These are phyloP conservation scores for Hozukius guyotensis DNA, from an alignment of 2,797 vertebrate genomes.

Conservation along the genomic window DNA sequence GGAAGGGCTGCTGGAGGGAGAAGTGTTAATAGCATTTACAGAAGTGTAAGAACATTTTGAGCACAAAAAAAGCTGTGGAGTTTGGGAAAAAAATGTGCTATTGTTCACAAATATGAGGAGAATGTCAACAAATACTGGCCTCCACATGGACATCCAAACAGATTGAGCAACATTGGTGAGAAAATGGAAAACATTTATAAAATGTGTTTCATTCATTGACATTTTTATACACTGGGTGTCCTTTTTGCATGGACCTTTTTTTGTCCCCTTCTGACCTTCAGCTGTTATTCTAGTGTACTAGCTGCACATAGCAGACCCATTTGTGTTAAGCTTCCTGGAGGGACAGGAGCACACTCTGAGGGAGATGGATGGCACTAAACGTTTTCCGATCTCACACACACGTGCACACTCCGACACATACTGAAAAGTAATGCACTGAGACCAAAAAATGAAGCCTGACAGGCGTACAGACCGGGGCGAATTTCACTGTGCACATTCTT, in stretches of 20 bases:
- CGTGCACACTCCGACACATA: not conserved
- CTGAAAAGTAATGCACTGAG: conserved; percentile 3
- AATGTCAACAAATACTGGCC: not conserved
- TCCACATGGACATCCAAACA: not conserved
- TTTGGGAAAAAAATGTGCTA: not conserved
- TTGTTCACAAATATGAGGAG: not conserved
- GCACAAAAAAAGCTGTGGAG: not conserved
- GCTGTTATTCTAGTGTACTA: conserved; percentile 23
- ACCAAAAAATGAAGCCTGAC: conserved; percentile 25
- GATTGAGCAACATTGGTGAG: not conserved
- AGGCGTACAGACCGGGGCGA: not conserved
- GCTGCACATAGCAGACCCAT: conserved; percentile 32
- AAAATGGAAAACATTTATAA: not conserved
- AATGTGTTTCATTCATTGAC: not conserved
- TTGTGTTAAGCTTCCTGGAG: conserved; percentile 35
- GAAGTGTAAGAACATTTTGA: conserved; percentile 23
- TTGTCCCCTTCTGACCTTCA: conserved; percentile 31
- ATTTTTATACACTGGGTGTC: not conserved
- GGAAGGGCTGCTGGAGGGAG: conserved; percentile 3
- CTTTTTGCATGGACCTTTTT: not conserved
- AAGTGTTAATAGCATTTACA: conserved; percentile 48
- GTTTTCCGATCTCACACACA: conserved; percentile 40
- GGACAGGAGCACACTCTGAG: conserved; percentile 33
- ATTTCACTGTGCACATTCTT: conserved; percentile 11
- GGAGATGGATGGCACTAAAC: conserved; percentile 44